These are phyloP conservation scores for Itoplectis maculator DNA, from an alignment of 2,888 invertebrate genomes.

Conservation along the genomic window DNA sequence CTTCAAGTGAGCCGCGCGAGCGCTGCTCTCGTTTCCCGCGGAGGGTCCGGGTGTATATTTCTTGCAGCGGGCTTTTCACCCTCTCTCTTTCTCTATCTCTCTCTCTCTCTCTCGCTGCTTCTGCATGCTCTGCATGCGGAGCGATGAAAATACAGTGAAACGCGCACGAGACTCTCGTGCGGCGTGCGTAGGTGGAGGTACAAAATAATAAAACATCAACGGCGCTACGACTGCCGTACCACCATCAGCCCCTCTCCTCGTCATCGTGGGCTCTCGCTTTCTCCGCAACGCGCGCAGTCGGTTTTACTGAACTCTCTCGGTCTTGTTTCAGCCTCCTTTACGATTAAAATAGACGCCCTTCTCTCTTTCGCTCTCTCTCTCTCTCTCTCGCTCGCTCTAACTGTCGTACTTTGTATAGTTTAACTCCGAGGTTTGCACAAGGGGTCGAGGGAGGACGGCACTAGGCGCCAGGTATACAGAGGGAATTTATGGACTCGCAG, in stretches of 20 bases:
- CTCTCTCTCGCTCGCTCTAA: conserved; percentile 3
- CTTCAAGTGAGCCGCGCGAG: conserved; percentile 3
- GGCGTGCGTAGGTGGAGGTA: conserved; percentile 6
- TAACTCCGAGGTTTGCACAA: conserved; percentile 26
- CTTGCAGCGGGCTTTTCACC: background rate
- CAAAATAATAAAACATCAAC: conserved; percentile 47
- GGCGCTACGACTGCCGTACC: too few relatives aligned
- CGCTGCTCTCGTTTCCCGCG: background rate
- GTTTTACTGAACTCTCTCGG: conserved; percentile 37
- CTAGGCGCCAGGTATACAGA: conserved; percentile 7
- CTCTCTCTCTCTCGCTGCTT: background rate
- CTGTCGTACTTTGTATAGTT: conserved; percentile 44
- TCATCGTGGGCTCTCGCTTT: conserved; percentile 23
- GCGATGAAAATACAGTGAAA: conserved; percentile 12
- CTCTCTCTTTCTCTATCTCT: background rate
- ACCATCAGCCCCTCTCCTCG: background rate
- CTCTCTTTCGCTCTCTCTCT: conserved; percentile 7
- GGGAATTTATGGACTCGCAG: conserved; percentile 47
- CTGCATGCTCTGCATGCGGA: background rate
- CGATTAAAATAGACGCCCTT: conserved; percentile 9
- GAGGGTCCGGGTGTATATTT: background rate
- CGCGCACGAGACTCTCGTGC: conserved; percentile 1
- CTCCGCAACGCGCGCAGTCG: background rate
- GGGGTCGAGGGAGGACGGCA: too few relatives aligned
- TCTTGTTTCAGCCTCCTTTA: conserved; percentile 9